Base-by-base conservation (phyloP, 2,113 vertebrate genomes). In the Centropristis striata region DNA sequence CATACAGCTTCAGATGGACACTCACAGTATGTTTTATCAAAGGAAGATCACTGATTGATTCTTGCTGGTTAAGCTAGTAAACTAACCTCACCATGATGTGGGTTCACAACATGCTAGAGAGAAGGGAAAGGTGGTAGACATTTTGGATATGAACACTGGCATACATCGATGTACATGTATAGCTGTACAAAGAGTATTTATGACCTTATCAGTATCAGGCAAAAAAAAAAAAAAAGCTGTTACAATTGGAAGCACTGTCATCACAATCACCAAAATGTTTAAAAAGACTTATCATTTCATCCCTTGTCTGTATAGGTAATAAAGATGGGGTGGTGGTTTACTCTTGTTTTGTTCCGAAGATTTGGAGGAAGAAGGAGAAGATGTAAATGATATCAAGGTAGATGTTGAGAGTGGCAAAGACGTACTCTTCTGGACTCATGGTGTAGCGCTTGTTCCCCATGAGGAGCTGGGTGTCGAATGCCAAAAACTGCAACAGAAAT, bases 361-460 rank as follows among this genome's bases (percentile, higher is more conserved):
- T 93, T 91, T 98, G 96, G 49, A 99, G 96, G 81, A 98, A 93
- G 92, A 98, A 98, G 79, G 97, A 96, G 91, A 98, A 99, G 87
- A 99, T 96, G 71, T 98, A 99, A 90, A 98, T 90, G 70, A 99
- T 96, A 71, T 99, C 98, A 77, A 98, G 90, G 61, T 99, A 99
- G 86, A 99, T 96, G 81, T 94, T 98, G 91, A 99, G 97, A n/a
- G 97, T 96, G 75, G 97, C 98, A 5, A 98, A 99, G 90, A 98
- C 92, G 70, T 98, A 98, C 76, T 99, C 98, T 82, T 99, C 98
- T 0, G 98, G 98, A 83, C 92, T 98, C 82, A 99, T 94, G 0
- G 94, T 89, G 83, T 97, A 96, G 0, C 95, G 94, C 36, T 96
- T 97, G 74, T 95, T 98, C 14, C 97, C 98, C 94, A 99, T 97